Evolutionary conservation across 2,888 invertebrate species (phyloP).

Genomic region (Amblyteles armatorius): DNA sequence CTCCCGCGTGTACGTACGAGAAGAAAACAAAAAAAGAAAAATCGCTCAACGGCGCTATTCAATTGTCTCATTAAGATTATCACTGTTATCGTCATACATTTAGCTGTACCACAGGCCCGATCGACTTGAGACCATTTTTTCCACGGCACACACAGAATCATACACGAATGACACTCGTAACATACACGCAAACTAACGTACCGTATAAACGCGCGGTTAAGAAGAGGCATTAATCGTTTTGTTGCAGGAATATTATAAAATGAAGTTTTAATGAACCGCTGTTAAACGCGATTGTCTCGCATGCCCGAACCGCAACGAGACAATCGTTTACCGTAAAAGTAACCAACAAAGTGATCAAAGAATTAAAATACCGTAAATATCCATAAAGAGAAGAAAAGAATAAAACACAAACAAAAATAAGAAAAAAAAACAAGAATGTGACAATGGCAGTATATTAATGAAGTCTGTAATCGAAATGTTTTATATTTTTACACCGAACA

Average conservation of each 20-base stretch:
- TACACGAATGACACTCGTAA: neutral
- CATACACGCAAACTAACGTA: conserved; percentile 13
- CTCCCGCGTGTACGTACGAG: conserved; percentile 46
- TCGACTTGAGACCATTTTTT: conserved; percentile 49
- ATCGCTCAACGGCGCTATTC: neutral
- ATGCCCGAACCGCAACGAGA: conserved; percentile 60
- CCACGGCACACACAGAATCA: neutral
- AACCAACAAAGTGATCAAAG: conserved; percentile 69
- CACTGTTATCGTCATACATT: conserved; percentile 43
- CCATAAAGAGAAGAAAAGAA: conserved; percentile 38
- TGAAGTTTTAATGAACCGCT: conserved; percentile 60
- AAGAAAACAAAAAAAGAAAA: conserved; percentile 7
- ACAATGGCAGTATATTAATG: conserved; percentile 74
- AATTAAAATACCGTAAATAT: conserved; percentile 59
- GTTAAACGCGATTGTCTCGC: conserved; percentile 62
- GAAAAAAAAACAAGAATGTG: conserved; percentile 57
- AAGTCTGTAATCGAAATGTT: conserved; percentile 82
- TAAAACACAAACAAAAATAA: conserved; percentile 51
- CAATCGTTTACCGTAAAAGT: conserved; percentile 55
- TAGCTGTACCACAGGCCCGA: conserved; percentile 37
- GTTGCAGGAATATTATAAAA: conserved; percentile 66
- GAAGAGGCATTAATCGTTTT: conserved; percentile 64
- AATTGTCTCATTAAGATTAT: conserved; percentile 37
- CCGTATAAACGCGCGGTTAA: conserved; percentile 46
- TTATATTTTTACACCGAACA: conserved; percentile 83